Evolutionary conservation across 2,797 vertebrate genomes (phyloP), one percentile per base, ranked within the genome.

Genomic region (Anguilla megastoma): DNA sequence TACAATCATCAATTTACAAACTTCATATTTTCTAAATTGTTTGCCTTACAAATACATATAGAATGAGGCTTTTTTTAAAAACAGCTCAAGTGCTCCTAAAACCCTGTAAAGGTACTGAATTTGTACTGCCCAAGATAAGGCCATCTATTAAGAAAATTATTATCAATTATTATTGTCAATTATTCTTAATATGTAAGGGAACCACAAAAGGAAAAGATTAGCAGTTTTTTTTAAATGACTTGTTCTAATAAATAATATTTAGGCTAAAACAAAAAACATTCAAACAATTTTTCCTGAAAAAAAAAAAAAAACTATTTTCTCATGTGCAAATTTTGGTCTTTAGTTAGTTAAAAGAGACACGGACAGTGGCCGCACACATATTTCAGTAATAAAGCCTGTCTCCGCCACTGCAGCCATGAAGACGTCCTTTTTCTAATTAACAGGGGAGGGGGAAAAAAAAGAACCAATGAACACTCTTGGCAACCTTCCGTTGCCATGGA

Each of bases 401-500:
- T 52, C 76, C n/a, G 58, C 85, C 63, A 66, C 27, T 36, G n/a
- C 56, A 41, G 66, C 74, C 76, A 52, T 48, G 45, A 83, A 56
- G 85, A 89, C 50, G 54, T 56, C 48, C 76, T 71, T 9, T 89
- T 63, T 89, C 54, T 80, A 89, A 89, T 86, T 89, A 88, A 86
- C 76, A 60, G 74, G 54, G 41, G 41, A 45, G 41, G 41, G 41
- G 41, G 4, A 4, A 45, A 86, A 82, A 66, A 82, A 69, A 27
- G 58, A 24, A 45, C 85, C 85, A 83, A 74, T 86, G 88, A 88
- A 86, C 30, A 33, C 63, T 84, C 85, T 45, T 74, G 27, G 58
- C 52, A 86, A 86, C 30, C 85, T 82, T 33, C 74, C 71, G 88
- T 89, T 83, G 79, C 88, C 88, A 89, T 89, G 88, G 88, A 89